phyloP scores from a whole-genome alignment of 2,797 vertebrate genomes.

The Pterois miles region DNA sequence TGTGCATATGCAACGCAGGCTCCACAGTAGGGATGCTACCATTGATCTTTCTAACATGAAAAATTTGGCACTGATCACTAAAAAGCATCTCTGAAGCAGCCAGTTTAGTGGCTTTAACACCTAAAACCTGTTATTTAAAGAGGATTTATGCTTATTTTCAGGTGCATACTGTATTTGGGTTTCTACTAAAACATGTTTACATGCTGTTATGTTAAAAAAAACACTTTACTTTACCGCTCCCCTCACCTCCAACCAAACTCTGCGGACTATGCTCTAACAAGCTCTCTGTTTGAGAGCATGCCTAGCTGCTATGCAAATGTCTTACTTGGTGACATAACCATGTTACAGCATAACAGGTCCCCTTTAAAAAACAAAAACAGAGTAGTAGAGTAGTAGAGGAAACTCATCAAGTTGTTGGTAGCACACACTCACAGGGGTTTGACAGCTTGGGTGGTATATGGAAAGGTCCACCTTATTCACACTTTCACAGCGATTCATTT shows the following conservation, averaged over 20 bases:
- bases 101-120: constrained; percentile 28
- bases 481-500: neutral
- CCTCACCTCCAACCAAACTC: no score
- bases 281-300: no score
- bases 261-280: no score
- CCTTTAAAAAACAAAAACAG: neutral
- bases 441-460: constrained; percentile 28
- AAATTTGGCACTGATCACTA: constrained; percentile 58
- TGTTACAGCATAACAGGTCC: no score
- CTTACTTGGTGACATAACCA: no score
- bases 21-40: constrained; percentile 16
- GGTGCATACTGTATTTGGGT: no score
- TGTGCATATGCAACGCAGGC: constrained; percentile 2
- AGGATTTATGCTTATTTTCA: no score
- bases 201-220: no score
- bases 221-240: neutral
- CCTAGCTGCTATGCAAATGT: no score
- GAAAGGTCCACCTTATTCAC: neutral
- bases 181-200: no score
- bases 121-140: constrained; percentile 1
- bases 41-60: constrained; percentile 70
- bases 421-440: neutral
- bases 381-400: constrained; percentile 6
- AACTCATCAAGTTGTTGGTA: constrained; percentile 17
- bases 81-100: constrained; percentile 43